Conservation (phyloP, 2,888 invertebrate species). For the Kryphioiulus occultus region DNA sequence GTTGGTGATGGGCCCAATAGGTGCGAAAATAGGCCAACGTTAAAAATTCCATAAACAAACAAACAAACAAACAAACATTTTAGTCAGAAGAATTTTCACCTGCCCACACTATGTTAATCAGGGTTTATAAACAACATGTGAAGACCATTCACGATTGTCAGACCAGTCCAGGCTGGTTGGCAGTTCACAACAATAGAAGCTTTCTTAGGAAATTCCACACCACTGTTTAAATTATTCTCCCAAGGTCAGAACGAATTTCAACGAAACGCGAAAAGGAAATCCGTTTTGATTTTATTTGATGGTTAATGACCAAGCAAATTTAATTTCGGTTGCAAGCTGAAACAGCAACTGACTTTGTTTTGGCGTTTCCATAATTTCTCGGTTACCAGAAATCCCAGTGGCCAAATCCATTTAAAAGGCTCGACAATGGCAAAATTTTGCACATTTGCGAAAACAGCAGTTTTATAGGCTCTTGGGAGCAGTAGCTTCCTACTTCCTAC, state of each 20-base stretch:
- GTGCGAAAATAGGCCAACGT: too few species aligned
- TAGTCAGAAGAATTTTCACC: neutral
- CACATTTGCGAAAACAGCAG: neutral
- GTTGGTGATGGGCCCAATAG: too few species aligned
- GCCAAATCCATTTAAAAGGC: neutral
- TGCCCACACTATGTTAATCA: neutral
- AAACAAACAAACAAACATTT: too few species aligned
- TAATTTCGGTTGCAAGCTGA: neutral
- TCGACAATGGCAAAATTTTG: neutral
- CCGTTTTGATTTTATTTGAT: slow-evolving; percentile 39
- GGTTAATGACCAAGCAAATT: slow-evolving; percentile 37
- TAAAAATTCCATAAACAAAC: too few species aligned
- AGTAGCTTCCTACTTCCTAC: neutral
- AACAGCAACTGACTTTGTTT: neutral
- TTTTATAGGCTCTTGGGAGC: neutral
- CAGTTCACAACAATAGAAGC: neutral
- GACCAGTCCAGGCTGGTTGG: neutral
- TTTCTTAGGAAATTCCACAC: neutral
- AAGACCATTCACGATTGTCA: neutral
- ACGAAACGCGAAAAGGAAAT: slow-evolving; percentile 34
- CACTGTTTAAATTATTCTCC: neutral
- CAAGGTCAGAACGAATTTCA: neutral
- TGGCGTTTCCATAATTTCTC: neutral
- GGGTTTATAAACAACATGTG: neutral
- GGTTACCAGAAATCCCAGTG: neutral